A percentile compares a stretch with the other conserved stretches of the same genome.
These are phyloP conservation scores for Bolinopsis microptera DNA, from an alignment of 37 sponge, comb jelly and placozoan genomes.

Conservation along the genomic window DNA sequence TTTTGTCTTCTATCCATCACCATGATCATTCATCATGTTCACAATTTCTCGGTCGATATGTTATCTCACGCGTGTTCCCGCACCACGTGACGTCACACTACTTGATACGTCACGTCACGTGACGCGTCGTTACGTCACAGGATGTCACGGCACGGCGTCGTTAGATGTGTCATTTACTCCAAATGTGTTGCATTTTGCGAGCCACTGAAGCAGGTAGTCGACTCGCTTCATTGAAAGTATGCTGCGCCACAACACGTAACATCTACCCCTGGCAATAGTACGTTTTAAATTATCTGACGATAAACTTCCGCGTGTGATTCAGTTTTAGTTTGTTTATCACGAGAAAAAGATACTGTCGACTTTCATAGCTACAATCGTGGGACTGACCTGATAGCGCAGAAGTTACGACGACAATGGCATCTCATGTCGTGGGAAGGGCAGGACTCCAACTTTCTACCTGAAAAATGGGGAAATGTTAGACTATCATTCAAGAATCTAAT, in stretches of 20 bases:
- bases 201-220: background rate
- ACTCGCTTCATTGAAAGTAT: background rate
- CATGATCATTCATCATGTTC: too few relatives aligned
- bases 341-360: too few relatives aligned
- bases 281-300: too few relatives aligned
- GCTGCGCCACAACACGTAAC: background rate
- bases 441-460: background rate
- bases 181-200: background rate
- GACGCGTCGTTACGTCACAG: background rate
- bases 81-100: background rate
- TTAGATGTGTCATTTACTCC: background rate
- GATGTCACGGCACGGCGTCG: background rate
- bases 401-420: background rate
- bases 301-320: too few relatives aligned
- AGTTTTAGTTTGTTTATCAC: too few relatives aligned
- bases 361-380: too few relatives aligned
- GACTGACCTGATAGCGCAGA: conserved; percentile 29
- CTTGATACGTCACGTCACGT: background rate
- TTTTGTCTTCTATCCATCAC: too few relatives aligned
- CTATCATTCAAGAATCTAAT: too few relatives aligned
- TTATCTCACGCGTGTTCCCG: background rate
- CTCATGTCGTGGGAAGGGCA: background rate
- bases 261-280: background rate
- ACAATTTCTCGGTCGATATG: too few relatives aligned
- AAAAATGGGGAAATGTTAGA: background rate